Base-by-base conservation (phyloP, 2,888 invertebrate species). In the Rhopalosiphum nymphaeae region DNA sequence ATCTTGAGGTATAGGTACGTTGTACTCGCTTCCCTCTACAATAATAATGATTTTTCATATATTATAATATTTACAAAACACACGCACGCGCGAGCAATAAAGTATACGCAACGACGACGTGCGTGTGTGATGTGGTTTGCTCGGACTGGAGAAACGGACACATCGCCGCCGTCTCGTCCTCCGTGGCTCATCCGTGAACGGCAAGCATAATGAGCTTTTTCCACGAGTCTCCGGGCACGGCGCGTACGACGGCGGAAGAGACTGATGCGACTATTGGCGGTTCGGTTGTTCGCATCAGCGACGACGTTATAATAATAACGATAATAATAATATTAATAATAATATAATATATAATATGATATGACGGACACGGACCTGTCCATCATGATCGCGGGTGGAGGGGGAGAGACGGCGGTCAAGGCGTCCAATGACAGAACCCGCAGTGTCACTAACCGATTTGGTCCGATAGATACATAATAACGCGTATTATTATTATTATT, bases 391-490 rank as follows among this genome's bases (percentile, higher is more conserved):
- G 0, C 42, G 36, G 26, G 56, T 7, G 3, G 53, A 5, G 46
- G 29, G 26, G 26, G 16, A 42, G 25, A 29, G 85, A 85, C 57
- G 42, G 21, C 90, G 57, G 93, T 89, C 84, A 44, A 93, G 89
- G 84, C 89, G 93, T 90, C 85, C 93, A 90, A 85, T 90, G 93
- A 93, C 89, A 93, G 93, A 93, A 93, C 78, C 29, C 92, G 85
- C 56, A 89, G 89, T 93, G 93, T 93, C 90, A 90, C 93, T 93
- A 93, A 93, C 93, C 93, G 89, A 93, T 93, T 85, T 93, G 93
- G 90, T 93, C 49, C 85, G 90, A 93, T 93, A 93, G 85, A 90
- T 61, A 90, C 85, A 85, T 87, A 87, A 78, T 57, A 78, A 78
- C 84, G 88, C 5, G 49, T 93, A 49, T 88, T 91, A 91, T 91